Conservation (phyloP, 2,113 vertebrate genomes). For the Malurus elegans region DNA sequence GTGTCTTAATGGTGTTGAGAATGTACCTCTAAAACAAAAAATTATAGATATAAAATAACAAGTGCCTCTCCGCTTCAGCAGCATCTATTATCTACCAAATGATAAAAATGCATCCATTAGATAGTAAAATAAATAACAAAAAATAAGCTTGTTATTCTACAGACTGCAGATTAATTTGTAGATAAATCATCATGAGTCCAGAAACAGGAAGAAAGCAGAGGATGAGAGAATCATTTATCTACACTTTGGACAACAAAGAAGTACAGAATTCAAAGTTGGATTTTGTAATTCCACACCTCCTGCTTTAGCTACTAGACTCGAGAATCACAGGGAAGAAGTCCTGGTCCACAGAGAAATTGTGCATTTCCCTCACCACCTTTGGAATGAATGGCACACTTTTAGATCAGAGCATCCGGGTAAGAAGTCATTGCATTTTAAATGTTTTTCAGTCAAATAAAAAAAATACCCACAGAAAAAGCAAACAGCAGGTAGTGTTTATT, state of each 20-base stretch:
- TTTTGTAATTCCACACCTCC: not conserved
- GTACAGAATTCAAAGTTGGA: not conserved
- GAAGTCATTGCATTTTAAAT: not conserved
- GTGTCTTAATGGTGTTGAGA: not conserved
- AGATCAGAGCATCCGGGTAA: slow-evolving; percentile 5
- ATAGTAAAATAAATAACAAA: not conserved
- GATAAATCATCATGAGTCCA: rapidly evolving
- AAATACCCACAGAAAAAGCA: not conserved
- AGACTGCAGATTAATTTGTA: not conserved
- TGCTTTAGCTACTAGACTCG: not conserved
- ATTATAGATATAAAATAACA: not conserved
- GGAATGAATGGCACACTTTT: not conserved
- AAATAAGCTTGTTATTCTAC: not conserved
- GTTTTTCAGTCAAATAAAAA: slow-evolving; percentile 3
- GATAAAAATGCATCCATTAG: slow-evolving; percentile 19
- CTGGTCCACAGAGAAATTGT: not conserved
- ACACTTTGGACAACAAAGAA: not conserved
- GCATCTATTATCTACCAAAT: not conserved
- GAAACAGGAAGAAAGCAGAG: not conserved
- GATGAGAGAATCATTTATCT: not conserved
- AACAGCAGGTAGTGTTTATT: slow-evolving; percentile 35
- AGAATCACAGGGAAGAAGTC: not conserved
- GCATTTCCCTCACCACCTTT: not conserved
- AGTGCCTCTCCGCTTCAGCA: not conserved
- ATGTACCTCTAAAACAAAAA: not conserved